Percentiles rank a stretch among this genome's conserved stretches.
Evolutionary conservation across 2,113 vertebrate genomes (phyloP).

Genomic region (Pterophyllum scalare): DNA sequence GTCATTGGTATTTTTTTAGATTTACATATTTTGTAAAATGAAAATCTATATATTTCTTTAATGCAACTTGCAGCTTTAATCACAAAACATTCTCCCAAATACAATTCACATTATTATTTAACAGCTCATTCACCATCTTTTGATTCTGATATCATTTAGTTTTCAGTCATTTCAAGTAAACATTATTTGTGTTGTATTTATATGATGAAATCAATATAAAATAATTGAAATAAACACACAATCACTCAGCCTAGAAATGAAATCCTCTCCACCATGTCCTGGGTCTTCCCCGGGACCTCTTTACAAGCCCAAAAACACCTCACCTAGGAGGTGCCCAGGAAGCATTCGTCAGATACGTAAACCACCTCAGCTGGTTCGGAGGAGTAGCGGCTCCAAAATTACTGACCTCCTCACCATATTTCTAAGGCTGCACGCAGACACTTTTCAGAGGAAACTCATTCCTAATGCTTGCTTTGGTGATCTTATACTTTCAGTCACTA

Average conservation of each 20-base stretch:
- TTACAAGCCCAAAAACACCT: neutral
- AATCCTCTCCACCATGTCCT: neutral
- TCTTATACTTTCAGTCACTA: slow-evolving; percentile 3
- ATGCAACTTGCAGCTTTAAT: neutral
- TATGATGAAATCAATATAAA: neutral
- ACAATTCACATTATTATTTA: neutral
- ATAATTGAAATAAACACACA: neutral
- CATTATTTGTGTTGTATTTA: neutral
- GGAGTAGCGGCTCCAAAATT: neutral
- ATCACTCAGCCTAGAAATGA: neutral
- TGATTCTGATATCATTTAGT: neutral
- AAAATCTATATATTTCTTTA: neutral
- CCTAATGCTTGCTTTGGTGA: neutral
- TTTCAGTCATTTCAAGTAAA: neutral
- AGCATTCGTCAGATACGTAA: neutral
- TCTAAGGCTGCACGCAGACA: neutral
- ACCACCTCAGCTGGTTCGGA: neutral
- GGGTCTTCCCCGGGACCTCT: neutral
- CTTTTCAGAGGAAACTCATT: neutral
- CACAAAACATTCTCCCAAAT: neutral
- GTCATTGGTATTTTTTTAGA: neutral
- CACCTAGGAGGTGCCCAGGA: neutral
- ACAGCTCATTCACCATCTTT: neutral
- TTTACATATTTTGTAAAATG: neutral
- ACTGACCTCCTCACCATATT: neutral